These are phyloP conservation scores for Diprion similis DNA, from an alignment of 1,140 invertebrate genomes.

Conservation along the genomic window DNA sequence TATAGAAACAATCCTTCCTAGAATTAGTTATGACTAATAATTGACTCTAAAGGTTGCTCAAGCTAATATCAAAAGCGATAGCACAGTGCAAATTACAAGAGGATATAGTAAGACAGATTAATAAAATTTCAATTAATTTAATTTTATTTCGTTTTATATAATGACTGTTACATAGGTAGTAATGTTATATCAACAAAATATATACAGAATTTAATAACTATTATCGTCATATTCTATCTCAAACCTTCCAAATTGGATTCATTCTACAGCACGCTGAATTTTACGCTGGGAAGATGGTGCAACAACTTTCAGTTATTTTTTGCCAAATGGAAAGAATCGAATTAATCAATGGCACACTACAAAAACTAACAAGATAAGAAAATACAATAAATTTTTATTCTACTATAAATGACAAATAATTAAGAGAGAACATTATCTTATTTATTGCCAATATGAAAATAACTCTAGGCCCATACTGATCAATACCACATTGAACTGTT, in stretches of 20 bases:
- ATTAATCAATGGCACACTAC: constrained; percentile 46
- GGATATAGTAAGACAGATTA: too few species aligned
- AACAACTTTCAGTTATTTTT: constrained; percentile 19
- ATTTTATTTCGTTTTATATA: constrained; percentile 42
- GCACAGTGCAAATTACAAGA: too few species aligned
- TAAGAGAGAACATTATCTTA: neutral
- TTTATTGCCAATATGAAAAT: constrained; percentile 1
- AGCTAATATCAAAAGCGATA: too few species aligned
- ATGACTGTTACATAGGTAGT: constrained; percentile 56
- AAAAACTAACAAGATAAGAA: constrained; percentile 39
- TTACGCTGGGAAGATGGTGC: neutral
- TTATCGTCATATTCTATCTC: constrained; percentile 40
- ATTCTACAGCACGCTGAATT: constrained; percentile 29
- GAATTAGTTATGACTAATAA: too few species aligned
- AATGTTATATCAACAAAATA: constrained; percentile 59
- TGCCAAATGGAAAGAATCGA: constrained; percentile 2
- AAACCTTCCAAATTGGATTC: constrained; percentile 32
- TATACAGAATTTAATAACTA: constrained; percentile 51
- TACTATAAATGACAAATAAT: neutral
- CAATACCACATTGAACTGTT: neutral
- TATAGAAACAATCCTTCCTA: too few species aligned
- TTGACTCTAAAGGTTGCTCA: too few species aligned
- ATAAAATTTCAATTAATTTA: neutral
- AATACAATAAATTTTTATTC: constrained; percentile 35
- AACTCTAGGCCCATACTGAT: neutral